phyloP scores from a whole-genome alignment of 2,113 vertebrate species.

The Tragelaphus scriptus region DNA sequence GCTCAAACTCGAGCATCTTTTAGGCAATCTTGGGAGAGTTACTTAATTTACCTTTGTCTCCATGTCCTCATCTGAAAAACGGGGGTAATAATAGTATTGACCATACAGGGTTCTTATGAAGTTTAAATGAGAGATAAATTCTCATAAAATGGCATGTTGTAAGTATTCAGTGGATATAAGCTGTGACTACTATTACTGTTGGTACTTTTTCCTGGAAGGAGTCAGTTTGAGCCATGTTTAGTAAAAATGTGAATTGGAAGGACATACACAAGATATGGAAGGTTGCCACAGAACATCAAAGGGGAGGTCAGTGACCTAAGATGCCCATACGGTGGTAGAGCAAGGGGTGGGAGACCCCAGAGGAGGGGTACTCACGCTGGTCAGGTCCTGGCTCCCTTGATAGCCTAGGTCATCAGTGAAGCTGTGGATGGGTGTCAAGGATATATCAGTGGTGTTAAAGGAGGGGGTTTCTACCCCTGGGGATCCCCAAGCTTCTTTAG shows the following conservation, averaged over 20 bases:
- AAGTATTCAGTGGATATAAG: not conserved
- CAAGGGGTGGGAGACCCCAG: too few species aligned
- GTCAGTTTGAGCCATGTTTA: not conserved
- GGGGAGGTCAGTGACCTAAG: too few species aligned
- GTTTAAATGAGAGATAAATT: not conserved
- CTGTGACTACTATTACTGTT: too few species aligned
- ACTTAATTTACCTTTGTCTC: not conserved
- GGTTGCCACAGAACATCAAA: not conserved
- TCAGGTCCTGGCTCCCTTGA: not conserved
- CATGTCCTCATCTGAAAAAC: not conserved
- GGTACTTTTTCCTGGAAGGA: not conserved
- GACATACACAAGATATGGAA: not conserved
- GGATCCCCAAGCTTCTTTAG: not conserved
- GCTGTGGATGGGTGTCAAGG: not conserved
- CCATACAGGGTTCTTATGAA: not conserved
- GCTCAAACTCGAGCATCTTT: not conserved
- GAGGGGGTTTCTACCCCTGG: not conserved
- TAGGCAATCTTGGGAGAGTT: not conserved
- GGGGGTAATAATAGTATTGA: not conserved
- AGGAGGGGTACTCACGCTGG: not conserved
- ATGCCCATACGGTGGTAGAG: too few species aligned
- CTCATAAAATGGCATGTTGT: not conserved
- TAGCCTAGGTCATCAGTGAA: not conserved
- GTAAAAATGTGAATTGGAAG: not conserved
- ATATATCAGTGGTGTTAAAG: not conserved